Conservation (phyloP, 2,888 invertebrate genomes). For the Allacma fusca region DNA sequence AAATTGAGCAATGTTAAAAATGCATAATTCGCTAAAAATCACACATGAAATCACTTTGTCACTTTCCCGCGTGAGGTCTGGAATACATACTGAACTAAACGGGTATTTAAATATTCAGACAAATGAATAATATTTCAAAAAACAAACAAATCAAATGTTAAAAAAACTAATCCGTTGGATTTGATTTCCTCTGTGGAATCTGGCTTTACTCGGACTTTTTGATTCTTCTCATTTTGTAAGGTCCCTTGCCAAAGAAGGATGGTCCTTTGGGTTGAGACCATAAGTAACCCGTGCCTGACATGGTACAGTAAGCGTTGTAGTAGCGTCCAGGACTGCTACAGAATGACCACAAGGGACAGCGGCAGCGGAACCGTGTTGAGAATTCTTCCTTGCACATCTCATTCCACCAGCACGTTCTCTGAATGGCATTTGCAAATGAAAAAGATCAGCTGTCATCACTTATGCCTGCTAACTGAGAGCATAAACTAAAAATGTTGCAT, state of each 20-base stretch:
- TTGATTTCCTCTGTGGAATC: too few species aligned
- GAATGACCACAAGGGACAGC: conserved; percentile 87
- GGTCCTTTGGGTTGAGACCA: conserved; percentile 77
- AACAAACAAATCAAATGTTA: too few species aligned
- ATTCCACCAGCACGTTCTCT: conserved; percentile 92
- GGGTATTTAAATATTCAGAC: too few species aligned
- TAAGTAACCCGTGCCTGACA: conserved; percentile 89
- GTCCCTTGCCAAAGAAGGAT: conserved; percentile 27
- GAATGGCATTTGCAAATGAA: conserved; percentile 4
- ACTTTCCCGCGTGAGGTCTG: too few species aligned
- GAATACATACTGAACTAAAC: too few species aligned
- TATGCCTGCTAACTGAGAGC: too few species aligned
- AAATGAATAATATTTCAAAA: too few species aligned
- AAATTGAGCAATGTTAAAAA: too few species aligned
- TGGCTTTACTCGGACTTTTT: conserved; percentile 27
- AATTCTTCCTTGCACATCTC: conserved; percentile 93
- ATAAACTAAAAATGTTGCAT: too few species aligned
- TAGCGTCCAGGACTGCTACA: conserved; percentile 88
- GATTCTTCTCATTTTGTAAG: conserved; percentile 35
- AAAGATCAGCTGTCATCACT: neutral
- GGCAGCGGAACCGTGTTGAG: conserved; percentile 83
- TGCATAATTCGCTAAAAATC: too few species aligned
- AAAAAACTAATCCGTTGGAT: too few species aligned
- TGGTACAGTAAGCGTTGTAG: conserved; percentile 88
- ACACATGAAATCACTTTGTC: too few species aligned